These are phyloP conservation scores for Sebastes nivosus DNA, from an alignment of 2,797 vertebrate genomes.

Conservation along the genomic window DNA sequence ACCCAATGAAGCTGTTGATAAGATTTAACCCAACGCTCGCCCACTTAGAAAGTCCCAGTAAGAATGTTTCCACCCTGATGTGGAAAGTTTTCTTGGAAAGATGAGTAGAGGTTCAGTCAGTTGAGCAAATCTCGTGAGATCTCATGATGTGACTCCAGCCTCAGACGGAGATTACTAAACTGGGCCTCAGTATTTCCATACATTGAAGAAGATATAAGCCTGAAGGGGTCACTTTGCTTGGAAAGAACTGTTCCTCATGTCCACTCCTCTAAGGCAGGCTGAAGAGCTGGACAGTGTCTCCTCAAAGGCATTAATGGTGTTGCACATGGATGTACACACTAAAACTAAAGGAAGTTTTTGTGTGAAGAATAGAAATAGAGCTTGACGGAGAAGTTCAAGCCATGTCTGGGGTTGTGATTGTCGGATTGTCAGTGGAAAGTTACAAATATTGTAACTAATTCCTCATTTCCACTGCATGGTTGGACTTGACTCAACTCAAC, in stretches of 20 bases:
- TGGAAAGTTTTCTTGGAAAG: slow-evolving; percentile 37
- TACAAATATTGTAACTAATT: neutral
- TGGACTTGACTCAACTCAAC: too few relatives aligned
- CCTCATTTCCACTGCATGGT: neutral
- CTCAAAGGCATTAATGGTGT: neutral
- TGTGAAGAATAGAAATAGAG: neutral
- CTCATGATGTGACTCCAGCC: slow-evolving; percentile 17
- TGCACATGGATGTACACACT: neutral
- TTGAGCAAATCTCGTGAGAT: slow-evolving; percentile 27
- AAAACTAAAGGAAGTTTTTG: neutral
- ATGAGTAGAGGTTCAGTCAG: slow-evolving; percentile 27
- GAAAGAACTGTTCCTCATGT: neutral
- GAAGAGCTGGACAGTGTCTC: neutral
- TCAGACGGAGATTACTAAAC: slow-evolving; percentile 11
- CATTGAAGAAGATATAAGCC: neutral
- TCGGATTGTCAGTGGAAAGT: too few relatives aligned
- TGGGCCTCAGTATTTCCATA: slow-evolving; percentile 36
- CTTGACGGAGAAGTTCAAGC: neutral
- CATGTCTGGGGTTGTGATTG: too few relatives aligned
- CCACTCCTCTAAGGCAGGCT: neutral
- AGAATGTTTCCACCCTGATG: slow-evolving; percentile 27
- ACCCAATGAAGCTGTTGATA: neutral
- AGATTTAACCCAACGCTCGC: slow-evolving; percentile 2
- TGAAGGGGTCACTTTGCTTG: neutral
- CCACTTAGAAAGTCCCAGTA: neutral